phyloP scores from a whole-genome alignment of 2,888 invertebrate species.

The Argyra leucocephala region DNA sequence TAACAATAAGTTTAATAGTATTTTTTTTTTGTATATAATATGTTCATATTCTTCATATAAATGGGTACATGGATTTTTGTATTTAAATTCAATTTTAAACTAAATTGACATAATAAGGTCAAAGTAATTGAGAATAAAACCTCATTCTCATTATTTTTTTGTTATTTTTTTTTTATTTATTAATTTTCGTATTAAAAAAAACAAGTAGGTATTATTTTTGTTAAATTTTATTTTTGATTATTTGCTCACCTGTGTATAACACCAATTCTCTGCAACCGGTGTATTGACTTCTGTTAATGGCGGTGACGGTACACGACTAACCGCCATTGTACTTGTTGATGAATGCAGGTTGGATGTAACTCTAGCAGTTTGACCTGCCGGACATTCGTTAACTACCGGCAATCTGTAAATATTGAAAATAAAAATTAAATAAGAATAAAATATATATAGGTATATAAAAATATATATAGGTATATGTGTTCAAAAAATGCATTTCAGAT shows the following conservation, averaged over 20 bases:
- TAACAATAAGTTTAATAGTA: no score
- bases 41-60: no score
- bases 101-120: constrained; percentile 1
- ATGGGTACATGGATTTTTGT: no score
- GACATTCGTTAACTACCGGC: constrained; percentile 66
- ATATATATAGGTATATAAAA: no score
- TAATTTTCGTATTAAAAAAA: no score
- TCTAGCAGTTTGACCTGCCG: constrained; percentile 75
- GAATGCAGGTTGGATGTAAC: constrained; percentile 71
- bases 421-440: no score
- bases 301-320: constrained; percentile 93
- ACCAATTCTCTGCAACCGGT: constrained; percentile 99
- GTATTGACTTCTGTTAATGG: constrained; percentile 90
- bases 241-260: constrained; percentile 88
- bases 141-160: neutral
- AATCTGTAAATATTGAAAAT: constrained; percentile 53
- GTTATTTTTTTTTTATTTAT: neutral
- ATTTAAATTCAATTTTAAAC: neutral
- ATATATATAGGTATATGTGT: no score
- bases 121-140: constrained; percentile 6
- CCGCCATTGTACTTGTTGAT: constrained; percentile 85
- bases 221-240: no score
- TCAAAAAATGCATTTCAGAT: no score
- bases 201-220: no score
- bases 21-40: no score